phyloP scores from a whole-genome alignment of 1,140 invertebrate genomes.

The Diabrotica undecimpunctata region DNA sequence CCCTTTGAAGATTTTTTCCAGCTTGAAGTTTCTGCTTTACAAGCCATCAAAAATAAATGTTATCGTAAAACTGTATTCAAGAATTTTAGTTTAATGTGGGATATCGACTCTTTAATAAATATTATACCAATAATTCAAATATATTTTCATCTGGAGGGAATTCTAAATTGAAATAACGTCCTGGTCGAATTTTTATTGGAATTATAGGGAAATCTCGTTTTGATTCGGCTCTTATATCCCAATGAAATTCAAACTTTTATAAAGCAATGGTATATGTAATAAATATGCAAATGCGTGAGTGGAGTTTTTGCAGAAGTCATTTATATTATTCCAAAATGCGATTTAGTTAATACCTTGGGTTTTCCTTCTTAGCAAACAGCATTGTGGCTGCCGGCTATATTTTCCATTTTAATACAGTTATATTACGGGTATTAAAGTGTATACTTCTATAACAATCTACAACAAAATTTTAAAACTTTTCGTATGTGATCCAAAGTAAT shows the following conservation, averaged over 20 bases:
- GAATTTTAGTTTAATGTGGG: no score
- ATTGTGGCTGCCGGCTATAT: constrained; percentile 1
- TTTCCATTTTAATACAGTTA: constrained; percentile 1
- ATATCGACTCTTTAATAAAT: no score
- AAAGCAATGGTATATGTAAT: constrained; percentile 5
- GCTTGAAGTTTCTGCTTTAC: no score
- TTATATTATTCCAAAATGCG: constrained; percentile 16
- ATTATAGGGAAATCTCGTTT: background rate
- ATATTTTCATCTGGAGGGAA: background rate
- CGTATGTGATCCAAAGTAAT: no score
- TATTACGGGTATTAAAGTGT: no score
- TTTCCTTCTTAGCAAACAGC: constrained; percentile 5
- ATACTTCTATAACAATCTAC: no score
- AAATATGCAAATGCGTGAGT: constrained; percentile 14
- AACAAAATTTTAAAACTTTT: no score
- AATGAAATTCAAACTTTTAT: background rate
- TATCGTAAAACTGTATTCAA: no score
- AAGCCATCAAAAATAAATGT: no score
- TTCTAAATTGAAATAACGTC: background rate
- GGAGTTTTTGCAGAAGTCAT: constrained; percentile 15
- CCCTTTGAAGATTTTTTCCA: no score
- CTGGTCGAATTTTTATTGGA: background rate
- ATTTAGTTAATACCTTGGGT: constrained; percentile 15
- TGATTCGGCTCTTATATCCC: background rate
- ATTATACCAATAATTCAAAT: no score